Evolutionary conservation across 2,113 vertebrate species (phyloP).

Genomic region (Tragelaphus imberbis): DNA sequence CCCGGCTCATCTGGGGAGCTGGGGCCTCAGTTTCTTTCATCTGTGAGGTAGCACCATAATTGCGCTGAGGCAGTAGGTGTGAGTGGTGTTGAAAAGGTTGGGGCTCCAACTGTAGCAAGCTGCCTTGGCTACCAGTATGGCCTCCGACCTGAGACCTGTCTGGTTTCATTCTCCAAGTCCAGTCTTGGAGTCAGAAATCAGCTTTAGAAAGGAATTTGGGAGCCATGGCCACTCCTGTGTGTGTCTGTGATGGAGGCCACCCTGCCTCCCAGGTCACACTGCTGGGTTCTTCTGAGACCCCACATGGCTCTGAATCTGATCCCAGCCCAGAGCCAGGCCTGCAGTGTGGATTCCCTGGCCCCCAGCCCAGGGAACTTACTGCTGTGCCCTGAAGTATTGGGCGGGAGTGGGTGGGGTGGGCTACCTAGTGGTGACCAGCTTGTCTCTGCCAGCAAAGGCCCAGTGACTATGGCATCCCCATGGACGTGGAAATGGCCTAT

Average conservation of each 20-base stretch:
- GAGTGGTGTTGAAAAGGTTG: not conserved
- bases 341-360: too few species aligned
- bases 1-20: too few species aligned
- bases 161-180: not conserved
- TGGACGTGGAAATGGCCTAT: slow-evolving; percentile 94
- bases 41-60: not conserved
- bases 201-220: not conserved
- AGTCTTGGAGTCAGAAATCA: not conserved
- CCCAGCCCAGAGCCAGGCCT: not conserved
- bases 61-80: not conserved
- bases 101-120: fast-evolving
- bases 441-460: slow-evolving; percentile 86
- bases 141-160: too few species aligned
- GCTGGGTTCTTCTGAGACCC: not conserved
- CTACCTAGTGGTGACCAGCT: not conserved
- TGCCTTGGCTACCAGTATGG: too few species aligned
- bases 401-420: not conserved
- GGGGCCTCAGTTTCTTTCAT: not conserved
- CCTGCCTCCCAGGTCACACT: too few species aligned
- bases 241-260: not conserved
- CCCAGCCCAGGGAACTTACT: not conserved
- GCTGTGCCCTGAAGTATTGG: not conserved
- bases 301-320: not conserved
- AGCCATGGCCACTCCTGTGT: too few species aligned
- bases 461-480: slow-evolving; percentile 95